phyloP scores from a whole-genome alignment of 2,797 vertebrate species.

The Catharus ustulatus region DNA sequence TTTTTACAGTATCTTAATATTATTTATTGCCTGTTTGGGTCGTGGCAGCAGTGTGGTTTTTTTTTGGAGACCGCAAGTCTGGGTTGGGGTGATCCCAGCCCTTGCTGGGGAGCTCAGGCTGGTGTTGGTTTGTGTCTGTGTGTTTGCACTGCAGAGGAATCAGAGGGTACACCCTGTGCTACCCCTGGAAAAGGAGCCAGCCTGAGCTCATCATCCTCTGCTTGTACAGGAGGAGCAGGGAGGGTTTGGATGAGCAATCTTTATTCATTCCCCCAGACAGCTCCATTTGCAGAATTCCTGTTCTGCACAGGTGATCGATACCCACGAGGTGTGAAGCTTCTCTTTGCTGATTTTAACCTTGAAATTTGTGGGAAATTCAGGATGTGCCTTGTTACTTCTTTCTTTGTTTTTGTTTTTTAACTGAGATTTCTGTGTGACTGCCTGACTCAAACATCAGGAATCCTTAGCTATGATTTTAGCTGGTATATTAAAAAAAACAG shows the following conservation, averaged over 20 bases:
- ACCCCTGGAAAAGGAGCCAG: background rate
- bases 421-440: background rate
- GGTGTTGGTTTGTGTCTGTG: background rate
- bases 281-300: constrained; percentile 62
- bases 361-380: background rate
- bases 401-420: background rate
- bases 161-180: rapidly evolving
- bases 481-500: background rate
- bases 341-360: constrained; percentile 24
- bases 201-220: background rate
- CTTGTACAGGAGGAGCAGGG: background rate
- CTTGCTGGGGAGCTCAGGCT: background rate
- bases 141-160: background rate
- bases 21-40: background rate
- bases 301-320: background rate
- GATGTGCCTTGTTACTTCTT: background rate
- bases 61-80: background rate
- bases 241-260: constrained; percentile 11
- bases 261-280: constrained; percentile 55
- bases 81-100: rapidly evolving
- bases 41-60: background rate
- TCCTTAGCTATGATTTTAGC: background rate
- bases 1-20: background rate
- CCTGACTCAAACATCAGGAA: background rate
- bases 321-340: background rate